These are phyloP conservation scores for Crambe crambe DNA, from an alignment of 37 sponge, comb jelly and placozoan genomes.

Conservation along the genomic window DNA sequence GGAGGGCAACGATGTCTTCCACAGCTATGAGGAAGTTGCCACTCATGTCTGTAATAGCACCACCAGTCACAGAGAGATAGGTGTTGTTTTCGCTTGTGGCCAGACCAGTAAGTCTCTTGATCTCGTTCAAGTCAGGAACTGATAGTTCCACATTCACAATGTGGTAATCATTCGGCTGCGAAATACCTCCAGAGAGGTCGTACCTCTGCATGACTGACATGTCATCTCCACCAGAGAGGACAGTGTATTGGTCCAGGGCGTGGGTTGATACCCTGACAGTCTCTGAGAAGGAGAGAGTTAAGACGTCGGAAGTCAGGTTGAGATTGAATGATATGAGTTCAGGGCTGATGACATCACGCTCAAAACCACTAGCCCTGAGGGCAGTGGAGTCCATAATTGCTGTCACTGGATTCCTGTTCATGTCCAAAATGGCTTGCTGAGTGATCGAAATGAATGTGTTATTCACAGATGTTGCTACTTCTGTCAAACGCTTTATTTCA, in stretches of 20 bases:
- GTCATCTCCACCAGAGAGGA: slow-evolving; percentile 19
- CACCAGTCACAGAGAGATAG: slow-evolving; percentile 49
- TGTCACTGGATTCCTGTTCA: slow-evolving; percentile 69
- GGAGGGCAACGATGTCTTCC: neutral
- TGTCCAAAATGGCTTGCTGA: slow-evolving; percentile 61
- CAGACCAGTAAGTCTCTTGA: slow-evolving; percentile 50
- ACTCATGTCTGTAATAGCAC: slow-evolving; percentile 74
- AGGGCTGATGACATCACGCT: slow-evolving; percentile 65
- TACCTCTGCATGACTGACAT: neutral
- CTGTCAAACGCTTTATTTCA: slow-evolving; percentile 65
- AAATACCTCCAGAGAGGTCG: slow-evolving; percentile 65
- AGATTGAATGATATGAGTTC: slow-evolving; percentile 57
- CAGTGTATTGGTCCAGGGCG: slow-evolving; percentile 26
- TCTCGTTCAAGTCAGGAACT: slow-evolving; percentile 65
- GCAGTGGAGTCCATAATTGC: slow-evolving; percentile 14
- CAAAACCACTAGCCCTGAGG: slow-evolving; percentile 41
- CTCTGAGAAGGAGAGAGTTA: slow-evolving; percentile 85
- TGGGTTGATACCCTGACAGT: slow-evolving; percentile 67
- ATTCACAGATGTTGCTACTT: slow-evolving; percentile 65
- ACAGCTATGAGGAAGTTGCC: slow-evolving; percentile 57
- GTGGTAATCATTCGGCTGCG: slow-evolving; percentile 34
- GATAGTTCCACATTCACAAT: slow-evolving; percentile 51
- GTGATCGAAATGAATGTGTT: slow-evolving; percentile 71
- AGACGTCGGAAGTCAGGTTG: slow-evolving; percentile 68
- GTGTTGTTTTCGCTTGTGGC: slow-evolving; percentile 54